Conservation (phyloP, 2,113 vertebrate species). For the Tringa solitaria region DNA sequence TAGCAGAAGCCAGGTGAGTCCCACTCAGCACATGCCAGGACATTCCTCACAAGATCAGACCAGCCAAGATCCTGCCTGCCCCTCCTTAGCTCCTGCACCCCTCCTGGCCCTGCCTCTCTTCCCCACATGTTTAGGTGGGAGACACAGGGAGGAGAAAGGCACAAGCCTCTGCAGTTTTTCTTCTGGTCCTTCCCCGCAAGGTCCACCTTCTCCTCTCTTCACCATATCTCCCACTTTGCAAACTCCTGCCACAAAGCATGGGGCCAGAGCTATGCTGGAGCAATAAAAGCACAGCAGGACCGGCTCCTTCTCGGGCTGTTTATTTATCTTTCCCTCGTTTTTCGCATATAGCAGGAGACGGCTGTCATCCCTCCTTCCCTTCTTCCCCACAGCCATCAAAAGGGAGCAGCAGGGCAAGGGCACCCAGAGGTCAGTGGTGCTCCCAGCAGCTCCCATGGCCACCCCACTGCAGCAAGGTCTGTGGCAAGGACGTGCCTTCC, state of each 20-base stretch:
- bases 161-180: neutral
- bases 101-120: neutral
- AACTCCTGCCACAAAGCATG: neutral
- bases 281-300: neutral
- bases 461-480: neutral
- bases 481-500: accelerated
- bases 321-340: neutral
- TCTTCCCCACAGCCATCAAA: neutral
- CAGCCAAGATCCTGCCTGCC: neutral
- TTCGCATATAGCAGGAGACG: neutral
- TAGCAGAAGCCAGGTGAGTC: neutral
- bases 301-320: neutral
- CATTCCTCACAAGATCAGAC: neutral
- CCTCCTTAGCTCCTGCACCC: neutral
- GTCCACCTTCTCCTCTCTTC: neutral
- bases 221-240: neutral
- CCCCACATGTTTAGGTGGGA: accelerated
- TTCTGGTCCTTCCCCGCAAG: neutral
- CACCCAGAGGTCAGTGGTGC: accelerated
- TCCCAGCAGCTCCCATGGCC: neutral
- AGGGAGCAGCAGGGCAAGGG: neutral
- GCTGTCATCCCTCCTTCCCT: neutral
- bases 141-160: neutral
- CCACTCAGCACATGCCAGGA: neutral
- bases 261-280: neutral